Conservation (phyloP, 1,140 invertebrate genomes). For the Parasteatoda tepidariorum region DNA sequence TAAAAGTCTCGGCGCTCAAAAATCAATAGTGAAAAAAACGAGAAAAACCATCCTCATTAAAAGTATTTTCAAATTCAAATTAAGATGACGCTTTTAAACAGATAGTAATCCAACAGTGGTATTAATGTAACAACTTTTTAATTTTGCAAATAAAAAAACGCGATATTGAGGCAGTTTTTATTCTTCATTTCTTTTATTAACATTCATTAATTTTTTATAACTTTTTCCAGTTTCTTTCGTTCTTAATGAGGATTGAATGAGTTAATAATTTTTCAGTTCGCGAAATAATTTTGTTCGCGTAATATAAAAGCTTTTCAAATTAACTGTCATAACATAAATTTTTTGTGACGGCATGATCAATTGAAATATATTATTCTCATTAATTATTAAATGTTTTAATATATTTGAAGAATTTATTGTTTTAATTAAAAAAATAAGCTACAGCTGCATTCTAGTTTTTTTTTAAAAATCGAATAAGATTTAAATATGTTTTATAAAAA, state of each 20-base stretch:
- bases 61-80: background rate
- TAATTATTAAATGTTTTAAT: too few species aligned
- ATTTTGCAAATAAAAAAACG: background rate
- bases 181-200: background rate
- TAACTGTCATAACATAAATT: too few species aligned
- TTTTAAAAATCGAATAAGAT: too few species aligned
- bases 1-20: background rate
- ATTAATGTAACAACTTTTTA: background rate
- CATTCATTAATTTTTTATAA: background rate
- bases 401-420: too few species aligned
- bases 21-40: background rate
- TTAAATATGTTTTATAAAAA: too few species aligned
- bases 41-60: background rate
- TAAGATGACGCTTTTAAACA: background rate
- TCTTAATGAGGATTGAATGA: background rate
- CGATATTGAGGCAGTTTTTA: background rate
- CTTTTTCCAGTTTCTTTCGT: background rate
- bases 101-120: background rate
- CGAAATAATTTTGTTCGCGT: too few species aligned
- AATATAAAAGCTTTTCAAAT: too few species aligned
- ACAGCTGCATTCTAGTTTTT: too few species aligned
- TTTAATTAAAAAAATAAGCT: too few species aligned
- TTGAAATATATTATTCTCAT: too few species aligned
- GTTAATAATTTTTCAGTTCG: background rate
- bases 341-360: too few species aligned